A percentile compares a stretch with the other conserved stretches of the same genome.
Evolutionary conservation across 2,888 invertebrate genomes (phyloP).

Genomic region (Thereva nobilitata): DNA sequence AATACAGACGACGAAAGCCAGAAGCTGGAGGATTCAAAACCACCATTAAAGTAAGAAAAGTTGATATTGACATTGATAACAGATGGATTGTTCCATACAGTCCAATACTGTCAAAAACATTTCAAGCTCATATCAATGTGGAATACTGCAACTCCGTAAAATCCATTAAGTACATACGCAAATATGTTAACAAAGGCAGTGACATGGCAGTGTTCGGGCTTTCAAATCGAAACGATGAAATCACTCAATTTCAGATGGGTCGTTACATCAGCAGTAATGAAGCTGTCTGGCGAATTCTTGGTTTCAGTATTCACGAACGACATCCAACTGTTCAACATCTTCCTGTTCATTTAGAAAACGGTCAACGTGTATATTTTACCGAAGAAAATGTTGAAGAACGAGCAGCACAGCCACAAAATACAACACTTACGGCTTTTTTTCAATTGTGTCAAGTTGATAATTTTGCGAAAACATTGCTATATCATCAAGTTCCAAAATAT

Average conservation of each 20-base stretch:
- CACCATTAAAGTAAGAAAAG: conserved; percentile 31
- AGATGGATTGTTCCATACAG: conserved; percentile 52
- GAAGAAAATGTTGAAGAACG: conserved; percentile 42
- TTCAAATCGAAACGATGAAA: conserved; percentile 24
- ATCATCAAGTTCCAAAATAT: conserved; percentile 50
- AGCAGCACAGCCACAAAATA: conserved; percentile 39
- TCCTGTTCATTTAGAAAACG: conserved; percentile 37
- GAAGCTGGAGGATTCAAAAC: conserved; percentile 36
- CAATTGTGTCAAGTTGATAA: conserved; percentile 47
- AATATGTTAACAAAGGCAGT: conserved; percentile 18
- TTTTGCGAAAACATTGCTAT: conserved; percentile 48
- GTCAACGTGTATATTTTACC: conserved; percentile 49
- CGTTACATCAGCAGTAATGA: conserved; percentile 47
- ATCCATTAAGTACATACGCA: conserved; percentile 52
- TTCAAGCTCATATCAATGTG: conserved; percentile 54
- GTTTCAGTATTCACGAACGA: conserved; percentile 44
- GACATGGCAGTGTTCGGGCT: conserved; percentile 9
- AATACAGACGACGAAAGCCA: conserved; percentile 41
- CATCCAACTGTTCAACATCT: conserved; percentile 41
- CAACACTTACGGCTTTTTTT: conserved; percentile 48
- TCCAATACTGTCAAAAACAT: conserved; percentile 46
- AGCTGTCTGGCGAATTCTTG: conserved; percentile 44
- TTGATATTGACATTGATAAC: conserved; percentile 47
- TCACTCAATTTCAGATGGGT: conserved; percentile 11
- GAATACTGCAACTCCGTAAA: conserved; percentile 49